Base-by-base conservation (phyloP, 2,797 vertebrate genomes). In the Enteromius thamalakanensis region DNA sequence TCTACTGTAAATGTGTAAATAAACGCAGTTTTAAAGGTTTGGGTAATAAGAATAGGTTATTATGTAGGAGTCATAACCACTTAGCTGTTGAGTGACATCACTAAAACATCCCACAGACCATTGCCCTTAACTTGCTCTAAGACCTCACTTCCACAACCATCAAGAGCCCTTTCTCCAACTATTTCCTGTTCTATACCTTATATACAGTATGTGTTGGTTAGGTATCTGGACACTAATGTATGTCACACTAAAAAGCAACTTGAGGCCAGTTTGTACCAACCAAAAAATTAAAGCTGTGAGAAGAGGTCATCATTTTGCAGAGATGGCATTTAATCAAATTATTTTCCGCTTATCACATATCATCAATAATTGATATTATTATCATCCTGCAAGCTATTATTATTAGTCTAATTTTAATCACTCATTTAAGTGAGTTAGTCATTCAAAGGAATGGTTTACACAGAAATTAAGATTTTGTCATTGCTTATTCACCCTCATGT, bases 121-220 rank as follows among this genome's bases (percentile, higher is more conserved):
- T 15, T 60, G 17, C 32, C 60, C 80, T 60, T 29, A 62, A 62
- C 55, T 86, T 49, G 49, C 49, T 68, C 40, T 69, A 34, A 72
- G 53, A 69, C 51, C 70, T 76, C 76, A 69, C 12, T 69, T 76
- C 81, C 85, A 82, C 74, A 40, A 29, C 74, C 75, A 26, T 40
- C 5, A 37, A 55, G 12, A 67, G 51, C 29, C 76, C 60, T 69
- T 62, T 60, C 69, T 37, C 29, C 40, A 55, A 78, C 26, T 53
- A 65, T 65, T 64, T 58, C 72, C 49, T 72, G 71, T 76, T 76
- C 26, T 34, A 32, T 34, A 45, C 19, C 37, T 76, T 60, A 58
- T 76, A 76, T 76, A 75, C 70, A 67, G 32, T 40, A 40, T 29
- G 15, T 40, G 29, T 15, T 42, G 11, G 26, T 60, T 42, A 62